A percentile compares a stretch with the other conserved stretches of the same genome.
Evolutionary conservation across 2,888 invertebrate genomes (phyloP).

Genomic region (Ischnus inquisitorius): DNA sequence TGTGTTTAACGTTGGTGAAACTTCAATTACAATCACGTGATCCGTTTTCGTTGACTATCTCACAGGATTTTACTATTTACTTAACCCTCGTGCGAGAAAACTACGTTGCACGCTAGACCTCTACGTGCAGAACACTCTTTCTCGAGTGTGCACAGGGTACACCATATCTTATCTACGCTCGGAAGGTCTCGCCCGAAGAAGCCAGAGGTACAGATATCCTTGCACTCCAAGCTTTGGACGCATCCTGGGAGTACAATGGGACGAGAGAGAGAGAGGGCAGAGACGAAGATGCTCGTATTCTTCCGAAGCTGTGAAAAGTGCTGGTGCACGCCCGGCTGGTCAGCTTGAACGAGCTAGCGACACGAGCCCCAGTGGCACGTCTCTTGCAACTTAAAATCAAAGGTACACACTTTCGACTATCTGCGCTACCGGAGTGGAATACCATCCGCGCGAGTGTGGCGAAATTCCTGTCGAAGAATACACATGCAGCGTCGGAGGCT

Average conservation of each 20-base stretch:
- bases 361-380: constrained; percentile 15
- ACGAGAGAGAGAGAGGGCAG: background rate
- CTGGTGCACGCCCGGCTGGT: constrained; percentile 63
- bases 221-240: constrained; percentile 29
- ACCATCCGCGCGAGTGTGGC: constrained; percentile 4
- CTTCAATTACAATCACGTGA: constrained; percentile 21
- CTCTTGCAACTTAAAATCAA: constrained; percentile 56
- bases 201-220: background rate
- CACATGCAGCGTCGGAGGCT: constrained; percentile 26
- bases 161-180: constrained; percentile 55
- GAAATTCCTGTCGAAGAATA: constrained; percentile 57
- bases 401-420: constrained; percentile 56
- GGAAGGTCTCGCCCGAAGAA: constrained; percentile 14
- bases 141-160: background rate
- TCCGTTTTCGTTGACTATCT: background rate
- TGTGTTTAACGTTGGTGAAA: constrained; percentile 19
- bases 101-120: background rate
- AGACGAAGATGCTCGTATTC: constrained; percentile 42
- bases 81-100: background rate
- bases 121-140: background rate
- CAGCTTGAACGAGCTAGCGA: constrained; percentile 56
- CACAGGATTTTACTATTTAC: background rate
- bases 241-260: constrained; percentile 50
- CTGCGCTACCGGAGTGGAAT: constrained; percentile 25
- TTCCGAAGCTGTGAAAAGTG: constrained; percentile 52